Evolutionary conservation across 2,797 vertebrate genomes (phyloP), one percentile per base, ranked within the genome.

Genomic region (Scolopax rusticola): DNA sequence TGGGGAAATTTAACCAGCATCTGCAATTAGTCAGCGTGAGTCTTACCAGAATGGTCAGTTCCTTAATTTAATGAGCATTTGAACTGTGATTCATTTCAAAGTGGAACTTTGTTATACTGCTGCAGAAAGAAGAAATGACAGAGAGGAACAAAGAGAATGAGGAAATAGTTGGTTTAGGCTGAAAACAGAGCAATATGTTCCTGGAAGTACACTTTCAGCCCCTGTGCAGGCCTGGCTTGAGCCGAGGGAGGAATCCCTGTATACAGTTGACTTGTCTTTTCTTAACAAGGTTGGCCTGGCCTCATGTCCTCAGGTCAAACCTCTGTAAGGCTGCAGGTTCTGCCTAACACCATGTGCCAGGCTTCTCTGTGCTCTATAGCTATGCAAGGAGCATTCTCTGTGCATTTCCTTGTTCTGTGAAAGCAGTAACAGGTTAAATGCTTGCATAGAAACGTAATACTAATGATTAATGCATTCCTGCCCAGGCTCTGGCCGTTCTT

Each of bases 81-180:
- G 91, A 93, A 96, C 79, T 88, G 75, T 96, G 96, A 97, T 88
- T 97, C 92, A 92, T 95, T 89, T 91, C 95, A 84, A 96, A 96
- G 96, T 95, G 88, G 94, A 84, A 97, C 96, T 97, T 96, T 12
- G 47, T 97, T 97, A 77, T 95, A 94, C 51, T 88, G 90, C 70
- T 59, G 59, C 38, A 91, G 90, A 93, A 91, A 91, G 92, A 93
- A 94, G 94, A 95, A 94, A 97, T 81, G 77, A 83, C 92, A 95
- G 85, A 91, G 77, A 84, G 95, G 96, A 96, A 95, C 90, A 93
- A 93, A 85, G 45, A 88, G 89, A 90, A 96, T 84, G 93, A 95
- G 96, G 94, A 94, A 97, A 91, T 76, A 80, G 90, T 73, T 90
- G 59, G 11, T 95, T 89, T 71, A 90, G 86, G 32, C 85, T 90